Evolutionary conservation across 2,888 invertebrate species (phyloP).

Genomic region (Liodrosophila aerea): DNA sequence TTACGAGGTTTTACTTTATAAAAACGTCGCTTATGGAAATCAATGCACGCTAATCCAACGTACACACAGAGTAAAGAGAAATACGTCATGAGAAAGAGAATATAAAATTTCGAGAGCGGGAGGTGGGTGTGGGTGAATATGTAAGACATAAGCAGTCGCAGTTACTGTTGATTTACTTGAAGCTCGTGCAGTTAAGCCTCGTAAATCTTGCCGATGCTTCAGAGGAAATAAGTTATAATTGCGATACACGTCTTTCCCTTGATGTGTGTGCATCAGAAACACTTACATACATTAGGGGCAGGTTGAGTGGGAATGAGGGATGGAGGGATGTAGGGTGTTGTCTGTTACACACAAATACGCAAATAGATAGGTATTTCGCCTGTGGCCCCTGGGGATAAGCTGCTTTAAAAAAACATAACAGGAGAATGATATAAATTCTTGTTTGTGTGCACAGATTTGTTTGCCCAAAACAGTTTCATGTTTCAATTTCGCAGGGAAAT

Average conservation of each 20-base stretch:
- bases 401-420: slow-evolving; percentile 4
- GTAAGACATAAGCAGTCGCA: slow-evolving; percentile 19
- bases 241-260: slow-evolving; percentile 34
- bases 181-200: slow-evolving; percentile 41
- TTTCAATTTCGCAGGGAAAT: background rate
- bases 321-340: background rate
- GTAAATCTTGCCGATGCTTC: slow-evolving; percentile 45
- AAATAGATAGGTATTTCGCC: slow-evolving; percentile 3
- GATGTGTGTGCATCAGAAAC: slow-evolving; percentile 40
- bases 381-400: slow-evolving; percentile 13
- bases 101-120: background rate
- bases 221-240: slow-evolving; percentile 66
- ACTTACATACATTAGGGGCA: slow-evolving; percentile 10
- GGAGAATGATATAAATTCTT: slow-evolving; percentile 1
- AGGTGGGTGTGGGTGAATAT: background rate
- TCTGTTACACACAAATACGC: background rate
- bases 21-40: slow-evolving; percentile 58
- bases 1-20: slow-evolving; percentile 48
- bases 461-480: background rate
- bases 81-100: no score
- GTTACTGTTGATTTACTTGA: slow-evolving; percentile 50
- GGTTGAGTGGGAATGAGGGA: background rate
- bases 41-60: slow-evolving; percentile 51
- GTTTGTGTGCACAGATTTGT: slow-evolving; percentile 13
- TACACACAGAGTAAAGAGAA: slow-evolving; percentile 15